Conservation (phyloP, 2,113 vertebrate genomes). For the Archocentrus centrarchus region DNA sequence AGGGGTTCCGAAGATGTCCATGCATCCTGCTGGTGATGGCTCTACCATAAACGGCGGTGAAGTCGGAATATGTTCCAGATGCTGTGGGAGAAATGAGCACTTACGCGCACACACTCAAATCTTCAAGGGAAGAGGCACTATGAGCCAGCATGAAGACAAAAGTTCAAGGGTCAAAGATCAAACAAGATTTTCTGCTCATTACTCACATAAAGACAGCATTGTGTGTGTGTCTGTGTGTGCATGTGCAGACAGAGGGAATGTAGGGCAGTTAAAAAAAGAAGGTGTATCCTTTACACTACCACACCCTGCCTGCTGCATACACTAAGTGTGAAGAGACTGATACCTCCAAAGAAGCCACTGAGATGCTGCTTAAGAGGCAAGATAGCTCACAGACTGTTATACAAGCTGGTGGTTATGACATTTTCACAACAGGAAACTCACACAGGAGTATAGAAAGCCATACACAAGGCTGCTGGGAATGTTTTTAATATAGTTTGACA, state of each 20-base stretch:
- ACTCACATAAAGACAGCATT: slow-evolving; percentile 56
- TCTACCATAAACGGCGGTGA: slow-evolving; percentile 74
- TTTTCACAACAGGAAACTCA: slow-evolving; percentile 34
- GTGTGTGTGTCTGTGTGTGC: slow-evolving; percentile 26
- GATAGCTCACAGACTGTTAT: not conserved
- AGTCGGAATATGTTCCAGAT: slow-evolving; percentile 78
- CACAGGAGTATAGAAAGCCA: not conserved
- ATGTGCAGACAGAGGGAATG: slow-evolving; percentile 52
- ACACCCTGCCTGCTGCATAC: slow-evolving; percentile 40
- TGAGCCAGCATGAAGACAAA: slow-evolving; percentile 34
- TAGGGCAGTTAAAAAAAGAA: slow-evolving; percentile 76
- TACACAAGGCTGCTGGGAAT: not conserved
- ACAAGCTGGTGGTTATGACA: slow-evolving; percentile 34
- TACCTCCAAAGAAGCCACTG: slow-evolving; percentile 51
- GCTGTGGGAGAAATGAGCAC: slow-evolving; percentile 48
- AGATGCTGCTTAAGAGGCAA: slow-evolving; percentile 35
- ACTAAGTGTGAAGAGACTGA: slow-evolving; percentile 24
- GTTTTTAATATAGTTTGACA: slow-evolving; percentile 38
- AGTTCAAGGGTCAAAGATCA: slow-evolving; percentile 70
- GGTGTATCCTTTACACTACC: slow-evolving; percentile 69
- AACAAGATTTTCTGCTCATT: slow-evolving; percentile 58
- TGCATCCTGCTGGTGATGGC: slow-evolving; percentile 68
- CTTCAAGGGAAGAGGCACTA: slow-evolving; percentile 41
- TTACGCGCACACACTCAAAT: slow-evolving; percentile 1
- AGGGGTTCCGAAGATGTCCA: slow-evolving; percentile 69